Evolutionary conservation across 1,140 invertebrate species (phyloP).

Genomic region (Drosophila kohkoa): DNA sequence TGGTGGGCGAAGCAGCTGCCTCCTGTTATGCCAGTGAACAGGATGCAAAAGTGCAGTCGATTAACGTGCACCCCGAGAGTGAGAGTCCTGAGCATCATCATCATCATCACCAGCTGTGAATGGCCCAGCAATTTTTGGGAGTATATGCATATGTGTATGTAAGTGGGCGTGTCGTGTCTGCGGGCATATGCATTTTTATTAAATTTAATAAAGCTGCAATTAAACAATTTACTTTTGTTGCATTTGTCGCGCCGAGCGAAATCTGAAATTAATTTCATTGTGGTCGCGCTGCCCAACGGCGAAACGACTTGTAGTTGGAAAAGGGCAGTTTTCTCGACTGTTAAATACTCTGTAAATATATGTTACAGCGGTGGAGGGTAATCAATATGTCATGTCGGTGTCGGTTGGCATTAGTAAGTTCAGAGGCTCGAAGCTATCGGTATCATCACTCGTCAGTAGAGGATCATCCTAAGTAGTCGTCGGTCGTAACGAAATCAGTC

Average conservation of each 20-base stretch:
- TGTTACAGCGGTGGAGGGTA: too few species aligned
- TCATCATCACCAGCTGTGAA: constrained; percentile 5
- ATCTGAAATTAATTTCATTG: constrained; percentile 74
- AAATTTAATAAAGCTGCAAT: constrained; percentile 78
- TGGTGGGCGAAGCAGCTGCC: constrained; percentile 11
- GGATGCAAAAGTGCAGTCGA: constrained; percentile 79
- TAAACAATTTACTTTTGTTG: constrained; percentile 67
- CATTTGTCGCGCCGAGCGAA: constrained; percentile 64
- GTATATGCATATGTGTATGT: background rate
- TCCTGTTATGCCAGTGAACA: constrained; percentile 47
- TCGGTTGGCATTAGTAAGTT: too few species aligned
- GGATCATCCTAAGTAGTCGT: too few species aligned
- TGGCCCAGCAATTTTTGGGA: constrained; percentile 6
- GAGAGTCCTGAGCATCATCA: constrained; percentile 12
- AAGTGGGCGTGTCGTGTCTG: constrained; percentile 54
- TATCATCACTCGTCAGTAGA: too few species aligned
- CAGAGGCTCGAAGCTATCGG: too few species aligned
- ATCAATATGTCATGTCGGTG: too few species aligned
- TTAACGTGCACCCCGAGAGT: constrained; percentile 61
- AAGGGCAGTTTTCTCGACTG: background rate
- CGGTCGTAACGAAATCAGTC: too few species aligned
- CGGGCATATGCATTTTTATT: constrained; percentile 75
- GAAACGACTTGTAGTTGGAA: background rate
- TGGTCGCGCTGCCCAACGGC: constrained; percentile 43
- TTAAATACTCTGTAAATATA: background rate